These are phyloP conservation scores for Criorhina ranunculi DNA, from an alignment of 2,888 invertebrate species.

Conservation along the genomic window DNA sequence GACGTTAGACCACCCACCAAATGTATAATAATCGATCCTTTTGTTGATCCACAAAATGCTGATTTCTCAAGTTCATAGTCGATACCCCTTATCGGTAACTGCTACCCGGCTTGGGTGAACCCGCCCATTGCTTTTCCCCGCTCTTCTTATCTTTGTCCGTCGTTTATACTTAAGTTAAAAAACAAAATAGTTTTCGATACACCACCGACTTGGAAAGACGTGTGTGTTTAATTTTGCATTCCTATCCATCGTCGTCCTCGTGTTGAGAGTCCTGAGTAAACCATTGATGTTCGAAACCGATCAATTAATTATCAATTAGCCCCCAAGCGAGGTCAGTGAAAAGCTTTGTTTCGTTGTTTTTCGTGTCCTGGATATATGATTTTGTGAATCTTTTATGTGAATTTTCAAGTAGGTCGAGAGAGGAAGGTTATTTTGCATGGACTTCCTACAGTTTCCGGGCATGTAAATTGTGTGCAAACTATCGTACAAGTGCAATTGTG, in stretches of 20 bases:
- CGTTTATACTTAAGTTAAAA: background rate
- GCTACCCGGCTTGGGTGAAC: background rate
- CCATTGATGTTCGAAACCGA: background rate
- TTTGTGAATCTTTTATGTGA: background rate
- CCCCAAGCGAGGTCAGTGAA: background rate
- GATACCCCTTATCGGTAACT: constrained; percentile 2
- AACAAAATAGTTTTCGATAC: constrained; percentile 36
- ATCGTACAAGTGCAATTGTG: constrained; percentile 19
- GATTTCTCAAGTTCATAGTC: background rate
- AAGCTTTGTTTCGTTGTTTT: background rate
- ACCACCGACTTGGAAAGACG: constrained; percentile 26
- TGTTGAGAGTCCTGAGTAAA: too few species aligned
- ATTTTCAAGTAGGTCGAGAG: background rate
- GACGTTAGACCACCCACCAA: background rate
- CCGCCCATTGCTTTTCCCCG: too few species aligned
- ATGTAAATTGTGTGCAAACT: constrained; percentile 13
- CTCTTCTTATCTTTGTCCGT: constrained; percentile 4
- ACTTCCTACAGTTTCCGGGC: constrained; percentile 3
- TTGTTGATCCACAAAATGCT: background rate
- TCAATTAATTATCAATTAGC: constrained; percentile 26
- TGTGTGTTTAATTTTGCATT: background rate
- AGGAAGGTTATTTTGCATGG: too few species aligned
- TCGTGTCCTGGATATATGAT: background rate
- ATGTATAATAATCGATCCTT: background rate
- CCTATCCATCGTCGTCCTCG: too few species aligned